Base-by-base conservation (phyloP, 2,113 vertebrate genomes). In the Hyla sarda region DNA sequence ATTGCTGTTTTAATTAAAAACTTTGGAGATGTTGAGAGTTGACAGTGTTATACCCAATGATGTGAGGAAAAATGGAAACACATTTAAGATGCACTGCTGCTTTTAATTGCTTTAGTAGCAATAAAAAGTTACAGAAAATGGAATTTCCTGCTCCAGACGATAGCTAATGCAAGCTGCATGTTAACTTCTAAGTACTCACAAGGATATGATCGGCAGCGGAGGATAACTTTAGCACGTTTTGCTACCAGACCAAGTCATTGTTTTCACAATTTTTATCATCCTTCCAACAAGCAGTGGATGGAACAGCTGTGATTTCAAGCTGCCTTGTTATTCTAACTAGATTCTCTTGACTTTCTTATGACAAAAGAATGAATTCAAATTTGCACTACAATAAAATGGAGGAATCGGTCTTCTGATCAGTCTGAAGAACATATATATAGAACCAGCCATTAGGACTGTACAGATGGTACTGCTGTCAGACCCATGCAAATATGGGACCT, bases 1-100 rank as follows among this genome's bases (percentile, higher is more conserved):
- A 86, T 80, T 80, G 52, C 62, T 28, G 30, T 58, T 86, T 80
- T 86, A 80, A 86, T 86, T 86, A 86, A 86, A 21, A 86, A 80
- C 76, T 60, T 71, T 73, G 65, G 47, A 72, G 52, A 80, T 80
- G 74, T 86, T 80, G 76, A 86, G 58, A 73, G 75, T 80, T 60
- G 71, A 71, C 76, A 80, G 17, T 72, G 65, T 86, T 72, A 71
- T 85, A 72, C 62, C 58, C 84, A 86, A 52, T 72, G 84, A 86
- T 86, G 84, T 80, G 76, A 72, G 34, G 34, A 85, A 74, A 86
- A 80, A 85, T 47, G n/a, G 45, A 80, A 86, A 86, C 76, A 80
- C 76, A 72, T 86, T 86, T 80, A 58, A 54, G 65, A 80, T 80
- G 76, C 84, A 58, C 76, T 80, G 76, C 76, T 73, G 76, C 76